Base-by-base conservation (phyloP, 1,140 invertebrate genomes). In the Drosophila grimshawi region DNA sequence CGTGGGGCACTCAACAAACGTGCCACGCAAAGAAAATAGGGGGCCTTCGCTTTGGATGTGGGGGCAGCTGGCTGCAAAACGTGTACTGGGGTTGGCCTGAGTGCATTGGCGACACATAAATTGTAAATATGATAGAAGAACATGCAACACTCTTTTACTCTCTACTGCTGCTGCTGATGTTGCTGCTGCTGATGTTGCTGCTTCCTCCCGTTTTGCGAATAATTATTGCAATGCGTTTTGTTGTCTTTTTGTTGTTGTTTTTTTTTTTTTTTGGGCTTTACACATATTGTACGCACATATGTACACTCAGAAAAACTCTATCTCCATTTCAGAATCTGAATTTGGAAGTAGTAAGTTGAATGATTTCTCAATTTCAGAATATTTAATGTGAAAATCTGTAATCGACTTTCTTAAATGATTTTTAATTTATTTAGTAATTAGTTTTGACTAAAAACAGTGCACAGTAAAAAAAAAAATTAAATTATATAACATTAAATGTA, bases 71-170 rank as follows among this genome's bases (percentile, higher is more conserved):
- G 29, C 27, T 43, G 62, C 5, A 3, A 48, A 6, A 27, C 43
- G 53, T 33, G 43, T 11, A 52, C 51, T 43, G 53, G 63, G 53
- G 35, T 52, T 62, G 37, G 78, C 70, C 81, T 76, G 76, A 79
- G 70, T 80, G 76, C 88, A 86, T 88, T 86, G 85, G 79, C 85
- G 85, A 86, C 83, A 86, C 80, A 86, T 89, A 86, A 86, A 86
- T 86, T 86, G 86, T 66, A 80, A 86, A 88, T 86, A 86, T 86
- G 82, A 88, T 86, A 89, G 77, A 85, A 85, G 81, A 85, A 85
- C 81, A 85, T 79, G 80, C 80, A 76, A 69, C 82, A 81, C 76
- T 72, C 63, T 68, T 52, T 75, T 48, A 63, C 56, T 63, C 33
- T n/a, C 32, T 57, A 53, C 60, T 37, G 62, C 5, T 10, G 27